Evolutionary conservation across 2,888 invertebrate species (phyloP).

Genomic region (Scaptomyza caliginosa): DNA sequence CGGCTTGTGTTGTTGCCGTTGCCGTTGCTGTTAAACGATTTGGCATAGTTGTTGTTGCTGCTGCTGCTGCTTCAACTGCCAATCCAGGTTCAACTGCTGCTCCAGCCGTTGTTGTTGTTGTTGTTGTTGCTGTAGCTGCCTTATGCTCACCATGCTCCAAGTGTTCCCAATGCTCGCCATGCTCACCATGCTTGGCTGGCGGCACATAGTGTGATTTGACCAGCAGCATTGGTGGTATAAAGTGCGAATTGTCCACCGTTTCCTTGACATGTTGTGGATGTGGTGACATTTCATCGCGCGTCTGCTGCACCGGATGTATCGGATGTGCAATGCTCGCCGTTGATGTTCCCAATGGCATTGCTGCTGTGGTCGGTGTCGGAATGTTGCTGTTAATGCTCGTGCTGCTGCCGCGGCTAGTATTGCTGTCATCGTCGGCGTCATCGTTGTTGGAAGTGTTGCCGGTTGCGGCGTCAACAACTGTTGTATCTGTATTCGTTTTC

Average conservation of each 20-base stretch:
- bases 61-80: neutral
- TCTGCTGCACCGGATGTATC: constrained; percentile 81
- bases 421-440: constrained; percentile 1
- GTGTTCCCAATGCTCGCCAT: constrained; percentile 52
- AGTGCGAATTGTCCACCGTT: constrained; percentile 82
- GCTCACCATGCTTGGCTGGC: constrained; percentile 73
- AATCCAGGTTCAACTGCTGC: neutral
- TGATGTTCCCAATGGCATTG: constrained; percentile 35
- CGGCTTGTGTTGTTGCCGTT: neutral
- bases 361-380: constrained; percentile 1
- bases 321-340: constrained; percentile 79
- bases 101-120: neutral
- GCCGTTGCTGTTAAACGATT: constrained; percentile 1
- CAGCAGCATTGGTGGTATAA: constrained; percentile 84
- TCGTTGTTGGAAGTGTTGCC: constrained; percentile 22
- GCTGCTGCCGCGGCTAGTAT: neutral
- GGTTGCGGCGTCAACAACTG: constrained; percentile 13
- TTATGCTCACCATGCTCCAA: constrained; percentile 14
- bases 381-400: constrained; percentile 3
- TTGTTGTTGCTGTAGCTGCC: constrained; percentile 12
- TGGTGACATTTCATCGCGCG: constrained; percentile 65
- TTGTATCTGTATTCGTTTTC: constrained; percentile 28
- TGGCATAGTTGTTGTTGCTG: neutral
- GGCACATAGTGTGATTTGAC: constrained; percentile 84
- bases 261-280: constrained; percentile 78